These are phyloP conservation scores for Helleia helle DNA, from an alignment of 2,888 invertebrate species.

Conservation along the genomic window DNA sequence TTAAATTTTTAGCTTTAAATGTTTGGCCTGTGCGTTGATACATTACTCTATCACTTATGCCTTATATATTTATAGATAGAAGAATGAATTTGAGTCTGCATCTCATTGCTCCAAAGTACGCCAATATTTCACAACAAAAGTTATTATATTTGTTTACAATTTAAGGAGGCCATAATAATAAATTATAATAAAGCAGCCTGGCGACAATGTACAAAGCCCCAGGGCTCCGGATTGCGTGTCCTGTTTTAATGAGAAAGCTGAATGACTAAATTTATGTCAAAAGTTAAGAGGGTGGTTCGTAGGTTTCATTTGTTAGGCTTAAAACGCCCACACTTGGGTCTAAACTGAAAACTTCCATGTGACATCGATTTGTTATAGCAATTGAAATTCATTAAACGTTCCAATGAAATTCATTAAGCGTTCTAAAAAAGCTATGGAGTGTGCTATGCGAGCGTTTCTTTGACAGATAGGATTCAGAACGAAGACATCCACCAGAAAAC, in stretches of 20 bases:
- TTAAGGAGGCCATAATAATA: conserved; percentile 18
- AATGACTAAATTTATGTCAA: conserved; percentile 56
- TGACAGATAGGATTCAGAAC: no score
- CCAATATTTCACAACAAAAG: not conserved
- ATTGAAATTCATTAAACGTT: no score
- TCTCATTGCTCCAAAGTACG: not conserved
- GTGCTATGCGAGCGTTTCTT: no score
- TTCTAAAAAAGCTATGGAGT: no score
- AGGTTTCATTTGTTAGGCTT: not conserved
- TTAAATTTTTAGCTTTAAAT: no score
- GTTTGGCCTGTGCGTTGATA: no score
- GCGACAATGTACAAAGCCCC: conserved; percentile 25
- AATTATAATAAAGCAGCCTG: conserved; percentile 21
- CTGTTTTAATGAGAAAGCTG: conserved; percentile 43
- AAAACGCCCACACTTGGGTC: not conserved
- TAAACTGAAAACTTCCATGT: not conserved
- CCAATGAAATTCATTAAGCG: no score
- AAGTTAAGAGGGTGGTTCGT: conserved; percentile 37
- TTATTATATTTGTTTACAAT: conserved; percentile 8
- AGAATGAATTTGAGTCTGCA: no score
- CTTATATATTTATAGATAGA: no score
- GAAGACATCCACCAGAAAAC: no score
- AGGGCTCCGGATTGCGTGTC: conserved; percentile 39
- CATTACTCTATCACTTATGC: no score
- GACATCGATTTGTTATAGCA: no score